phyloP scores from a whole-genome alignment of 2,888 invertebrate genomes.

The Frankliniella fusca region DNA sequence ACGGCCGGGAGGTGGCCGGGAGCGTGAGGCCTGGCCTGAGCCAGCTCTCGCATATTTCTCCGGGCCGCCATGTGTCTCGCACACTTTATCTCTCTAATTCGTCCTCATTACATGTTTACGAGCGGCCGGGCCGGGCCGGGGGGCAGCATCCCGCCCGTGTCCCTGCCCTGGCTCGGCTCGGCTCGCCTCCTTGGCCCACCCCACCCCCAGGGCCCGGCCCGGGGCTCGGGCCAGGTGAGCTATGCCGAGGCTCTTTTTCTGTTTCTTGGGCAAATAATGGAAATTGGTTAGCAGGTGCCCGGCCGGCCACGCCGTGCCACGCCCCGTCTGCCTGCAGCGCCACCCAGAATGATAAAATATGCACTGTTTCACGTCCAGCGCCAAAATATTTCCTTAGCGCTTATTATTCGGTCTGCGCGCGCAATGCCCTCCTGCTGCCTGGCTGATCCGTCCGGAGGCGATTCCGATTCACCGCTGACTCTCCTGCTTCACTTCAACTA shows the following conservation, averaged over 20 bases:
- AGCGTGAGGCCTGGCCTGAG: not conserved
- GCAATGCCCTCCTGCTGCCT: not conserved
- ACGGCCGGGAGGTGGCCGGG: no score
- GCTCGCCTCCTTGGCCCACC: no score
- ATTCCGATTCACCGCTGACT: not conserved
- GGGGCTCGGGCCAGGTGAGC: no score
- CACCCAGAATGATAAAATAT: no score
- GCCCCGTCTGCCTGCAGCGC: no score
- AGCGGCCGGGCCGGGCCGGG: not conserved
- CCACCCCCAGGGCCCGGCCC: no score
- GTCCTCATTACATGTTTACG: conserved; percentile 26
- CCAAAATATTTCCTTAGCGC: not conserved
- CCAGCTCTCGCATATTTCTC: conserved; percentile 2
- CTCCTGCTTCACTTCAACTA: not conserved
- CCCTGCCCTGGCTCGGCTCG: not conserved
- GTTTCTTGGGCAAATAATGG: not conserved
- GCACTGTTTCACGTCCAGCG: not conserved
- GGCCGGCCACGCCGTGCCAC: no score
- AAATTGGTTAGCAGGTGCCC: not conserved
- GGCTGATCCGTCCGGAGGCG: not conserved
- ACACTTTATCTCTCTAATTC: conserved; percentile 26
- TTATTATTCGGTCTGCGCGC: no score
- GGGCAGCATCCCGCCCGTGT: no score
- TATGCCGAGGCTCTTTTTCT: no score
- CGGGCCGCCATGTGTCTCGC: conserved; percentile 5